Percentiles rank a stretch among this genome's conserved stretches.
These are phyloP conservation scores for Urocitellus parryii DNA, from an alignment of 2,113 vertebrate species.

Conservation along the genomic window DNA sequence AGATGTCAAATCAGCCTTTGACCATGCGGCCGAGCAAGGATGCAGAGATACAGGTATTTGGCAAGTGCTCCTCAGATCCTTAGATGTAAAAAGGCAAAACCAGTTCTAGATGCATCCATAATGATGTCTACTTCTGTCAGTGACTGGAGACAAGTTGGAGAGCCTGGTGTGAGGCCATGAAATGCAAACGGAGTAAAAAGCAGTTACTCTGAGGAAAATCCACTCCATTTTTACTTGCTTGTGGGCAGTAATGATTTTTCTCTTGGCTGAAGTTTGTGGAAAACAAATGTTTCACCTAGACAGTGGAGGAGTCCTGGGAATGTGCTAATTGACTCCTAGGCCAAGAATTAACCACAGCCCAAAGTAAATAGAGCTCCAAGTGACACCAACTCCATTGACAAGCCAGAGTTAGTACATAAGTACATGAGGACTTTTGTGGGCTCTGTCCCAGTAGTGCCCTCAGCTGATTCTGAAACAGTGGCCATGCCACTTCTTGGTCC, in stretches of 20 bases:
- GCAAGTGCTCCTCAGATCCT: background rate
- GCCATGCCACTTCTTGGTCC: background rate
- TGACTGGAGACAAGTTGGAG: background rate
- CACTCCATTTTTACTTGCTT: background rate
- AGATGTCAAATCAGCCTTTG: background rate
- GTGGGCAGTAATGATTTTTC: background rate
- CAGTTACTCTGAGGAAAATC: background rate
- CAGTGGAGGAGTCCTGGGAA: no score
- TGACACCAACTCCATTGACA: background rate
- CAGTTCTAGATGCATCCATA: background rate
- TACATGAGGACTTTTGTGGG: background rate
- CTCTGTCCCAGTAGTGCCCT: background rate
- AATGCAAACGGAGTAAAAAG: background rate
- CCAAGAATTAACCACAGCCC: background rate
- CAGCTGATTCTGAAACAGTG: background rate
- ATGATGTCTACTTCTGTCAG: background rate
- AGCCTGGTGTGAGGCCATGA: background rate
- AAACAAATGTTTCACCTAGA: background rate
- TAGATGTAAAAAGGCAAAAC: background rate
- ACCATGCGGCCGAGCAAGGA: rapidly evolving
- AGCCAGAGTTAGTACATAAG: background rate
- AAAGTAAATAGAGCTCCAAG: background rate
- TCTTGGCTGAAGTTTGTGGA: background rate
- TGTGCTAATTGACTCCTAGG: background rate
- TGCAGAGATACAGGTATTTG: background rate